These are phyloP conservation scores for Phodopus roborovskii DNA, from an alignment of 2,113 vertebrate genomes.

Conservation along the genomic window DNA sequence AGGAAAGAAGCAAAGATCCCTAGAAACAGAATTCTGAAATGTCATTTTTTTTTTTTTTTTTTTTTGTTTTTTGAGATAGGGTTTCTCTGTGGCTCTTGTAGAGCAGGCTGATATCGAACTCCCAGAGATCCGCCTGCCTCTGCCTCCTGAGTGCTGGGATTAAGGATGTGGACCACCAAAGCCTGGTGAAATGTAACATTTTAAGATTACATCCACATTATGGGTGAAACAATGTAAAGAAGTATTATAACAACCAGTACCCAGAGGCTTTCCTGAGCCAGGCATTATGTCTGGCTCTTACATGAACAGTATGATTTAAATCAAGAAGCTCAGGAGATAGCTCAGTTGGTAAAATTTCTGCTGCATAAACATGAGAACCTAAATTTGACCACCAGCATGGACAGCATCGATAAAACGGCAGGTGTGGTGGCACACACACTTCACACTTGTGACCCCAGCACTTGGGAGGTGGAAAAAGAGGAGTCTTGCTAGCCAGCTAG, in stretches of 20 bases:
- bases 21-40: not conserved
- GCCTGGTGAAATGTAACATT: not conserved
- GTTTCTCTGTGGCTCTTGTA: too few relatives aligned
- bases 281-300: not conserved
- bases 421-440: not conserved
- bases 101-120: too few relatives aligned
- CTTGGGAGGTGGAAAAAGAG: too few relatives aligned
- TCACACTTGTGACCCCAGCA: not conserved
- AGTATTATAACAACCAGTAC: not conserved
- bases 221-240: not conserved
- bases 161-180: too few relatives aligned
- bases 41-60: too few relatives aligned
- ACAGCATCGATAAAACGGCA: not conserved
- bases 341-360: not conserved
- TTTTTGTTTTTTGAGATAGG: too few relatives aligned
- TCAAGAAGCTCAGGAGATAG: not conserved
- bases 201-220: conserved; percentile 14
- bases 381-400: not conserved
- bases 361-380: not conserved
- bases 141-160: too few relatives aligned
- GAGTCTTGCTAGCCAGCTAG: not conserved
- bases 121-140: too few relatives aligned
- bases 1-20: not conserved
- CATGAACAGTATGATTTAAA: conserved; percentile 17
- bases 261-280: conserved; percentile 1